Percentiles rank a stretch among this genome's conserved stretches.
Evolutionary conservation across 1,140 invertebrate species (phyloP).

Genomic region (Trachymyrmex septentrionalis): DNA sequence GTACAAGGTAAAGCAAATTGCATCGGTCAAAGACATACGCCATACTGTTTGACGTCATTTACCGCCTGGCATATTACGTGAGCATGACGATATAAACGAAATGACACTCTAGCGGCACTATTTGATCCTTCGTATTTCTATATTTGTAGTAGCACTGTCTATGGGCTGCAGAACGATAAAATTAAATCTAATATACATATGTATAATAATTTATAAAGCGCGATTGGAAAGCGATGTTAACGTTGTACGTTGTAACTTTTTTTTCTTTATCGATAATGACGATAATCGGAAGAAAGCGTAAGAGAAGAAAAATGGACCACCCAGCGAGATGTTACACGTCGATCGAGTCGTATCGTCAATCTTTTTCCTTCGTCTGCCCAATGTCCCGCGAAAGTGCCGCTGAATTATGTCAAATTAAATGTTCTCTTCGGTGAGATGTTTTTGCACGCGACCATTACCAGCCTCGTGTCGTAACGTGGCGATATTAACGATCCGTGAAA

Average conservation of each 20-base stretch:
- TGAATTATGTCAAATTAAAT: conserved; percentile 74
- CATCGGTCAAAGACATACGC: conserved; percentile 57
- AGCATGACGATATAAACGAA: conserved; percentile 29
- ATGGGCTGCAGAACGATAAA: neutral
- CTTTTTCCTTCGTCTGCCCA: neutral
- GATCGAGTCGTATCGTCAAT: conserved; percentile 44
- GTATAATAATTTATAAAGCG: conserved; percentile 5
- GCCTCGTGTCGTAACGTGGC: conserved; percentile 70
- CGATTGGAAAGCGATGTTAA: conserved; percentile 23
- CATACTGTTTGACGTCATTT: conserved; percentile 49
- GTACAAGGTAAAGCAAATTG: conserved; percentile 63
- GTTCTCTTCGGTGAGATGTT: conserved; percentile 58
- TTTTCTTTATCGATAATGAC: neutral
- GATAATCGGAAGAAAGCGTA: conserved; percentile 42
- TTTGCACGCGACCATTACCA: conserved; percentile 73
- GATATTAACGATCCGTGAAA: conserved; percentile 78
- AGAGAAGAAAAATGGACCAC: conserved; percentile 41
- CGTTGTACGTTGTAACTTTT: neutral
- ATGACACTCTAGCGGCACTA: neutral
- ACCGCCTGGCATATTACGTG: conserved; percentile 16
- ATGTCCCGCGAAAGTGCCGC: conserved; percentile 32
- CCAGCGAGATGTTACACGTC: conserved; percentile 30
- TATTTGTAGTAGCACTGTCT: neutral
- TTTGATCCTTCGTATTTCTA: conserved; percentile 18
- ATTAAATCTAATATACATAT: neutral